Percentiles rank a stretch among this genome's conserved stretches.
Conservation (phyloP, 2,888 invertebrate species). For the Eupithecia subfuscata region DNA sequence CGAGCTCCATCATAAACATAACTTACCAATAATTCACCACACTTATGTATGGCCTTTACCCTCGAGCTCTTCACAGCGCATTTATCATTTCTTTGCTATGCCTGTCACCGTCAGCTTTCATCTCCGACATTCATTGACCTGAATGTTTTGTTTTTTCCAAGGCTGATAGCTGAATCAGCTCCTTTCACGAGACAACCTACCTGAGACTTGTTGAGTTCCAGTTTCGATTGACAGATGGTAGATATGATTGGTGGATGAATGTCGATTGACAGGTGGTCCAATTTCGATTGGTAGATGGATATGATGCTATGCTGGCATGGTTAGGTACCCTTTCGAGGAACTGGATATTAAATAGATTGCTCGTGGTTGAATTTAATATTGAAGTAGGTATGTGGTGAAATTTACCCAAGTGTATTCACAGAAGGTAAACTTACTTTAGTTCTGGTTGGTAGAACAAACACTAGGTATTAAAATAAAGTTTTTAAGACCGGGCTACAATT, state of each 20-base stretch:
- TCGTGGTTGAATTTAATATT: not conserved
- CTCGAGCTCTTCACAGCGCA: conserved; percentile 7
- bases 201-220: conserved; percentile 47
- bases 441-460: not conserved
- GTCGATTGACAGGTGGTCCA: not conserved
- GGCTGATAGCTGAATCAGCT: conserved; percentile 55
- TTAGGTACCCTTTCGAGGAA: not conserved
- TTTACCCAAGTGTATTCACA: conserved; percentile 37
- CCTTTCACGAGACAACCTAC: conserved; percentile 59
- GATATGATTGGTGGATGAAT: conserved; percentile 16
- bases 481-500: not conserved
- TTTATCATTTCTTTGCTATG: conserved; percentile 48
- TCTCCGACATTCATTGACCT: conserved; percentile 61
- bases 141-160: conserved; percentile 64
- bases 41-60: conserved; percentile 6
- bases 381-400: conserved; percentile 50
- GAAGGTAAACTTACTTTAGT: not conserved
- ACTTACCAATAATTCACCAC: conserved; percentile 1
- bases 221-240: conserved; percentile 42
- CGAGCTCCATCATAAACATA: conserved; percentile 15
- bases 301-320: not conserved
- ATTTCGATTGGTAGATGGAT: conserved; percentile 18
- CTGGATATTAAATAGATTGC: not conserved
- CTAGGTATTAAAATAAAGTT: not conserved
- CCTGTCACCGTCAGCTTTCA: conserved; percentile 54